A percentile compares a stretch with the other conserved stretches of the same genome.
Conservation (phyloP, 2,888 invertebrate genomes). For the Litoditis marina region DNA sequence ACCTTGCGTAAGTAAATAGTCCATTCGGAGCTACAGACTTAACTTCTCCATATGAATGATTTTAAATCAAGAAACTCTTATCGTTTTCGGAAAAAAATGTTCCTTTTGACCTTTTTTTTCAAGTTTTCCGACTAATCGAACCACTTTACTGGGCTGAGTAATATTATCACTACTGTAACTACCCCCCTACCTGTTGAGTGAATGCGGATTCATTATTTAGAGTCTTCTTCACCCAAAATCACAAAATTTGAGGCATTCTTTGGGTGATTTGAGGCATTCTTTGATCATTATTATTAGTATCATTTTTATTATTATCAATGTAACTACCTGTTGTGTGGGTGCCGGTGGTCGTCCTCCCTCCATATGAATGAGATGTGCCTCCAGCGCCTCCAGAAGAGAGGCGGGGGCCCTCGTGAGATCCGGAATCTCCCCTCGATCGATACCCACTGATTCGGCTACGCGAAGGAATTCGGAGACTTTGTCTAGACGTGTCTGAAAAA, state of each 20-base stretch:
- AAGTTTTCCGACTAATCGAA: no score
- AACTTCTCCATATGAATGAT: no score
- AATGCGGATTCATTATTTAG: no score
- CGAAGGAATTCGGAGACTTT: slow-evolving; percentile 95
- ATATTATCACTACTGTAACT: neutral
- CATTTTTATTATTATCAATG: neutral
- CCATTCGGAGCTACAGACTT: no score
- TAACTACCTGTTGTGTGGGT: slow-evolving; percentile 16
- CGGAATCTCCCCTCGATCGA: slow-evolving; percentile 96
- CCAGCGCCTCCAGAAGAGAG: slow-evolving; percentile 90
- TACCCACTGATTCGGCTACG: slow-evolving; percentile 80
- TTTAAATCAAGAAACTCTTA: no score
- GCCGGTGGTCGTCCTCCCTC: slow-evolving; percentile 71
- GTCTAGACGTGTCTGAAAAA: slow-evolving; percentile 78
- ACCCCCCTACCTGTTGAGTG: no score
- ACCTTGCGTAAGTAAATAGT: no score
- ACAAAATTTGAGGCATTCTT: slow-evolving; percentile 2
- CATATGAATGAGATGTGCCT: slow-evolving; percentile 86
- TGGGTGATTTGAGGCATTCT: neutral
- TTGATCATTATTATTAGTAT: no score
- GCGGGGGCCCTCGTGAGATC: slow-evolving; percentile 96
- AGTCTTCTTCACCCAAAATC: neutral
- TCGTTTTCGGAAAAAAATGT: no score
- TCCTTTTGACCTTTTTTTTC: no score
- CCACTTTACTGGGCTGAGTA: neutral